These are phyloP conservation scores for Harpagus bidentatus DNA, from an alignment of 2,113 vertebrate species.

Conservation along the genomic window DNA sequence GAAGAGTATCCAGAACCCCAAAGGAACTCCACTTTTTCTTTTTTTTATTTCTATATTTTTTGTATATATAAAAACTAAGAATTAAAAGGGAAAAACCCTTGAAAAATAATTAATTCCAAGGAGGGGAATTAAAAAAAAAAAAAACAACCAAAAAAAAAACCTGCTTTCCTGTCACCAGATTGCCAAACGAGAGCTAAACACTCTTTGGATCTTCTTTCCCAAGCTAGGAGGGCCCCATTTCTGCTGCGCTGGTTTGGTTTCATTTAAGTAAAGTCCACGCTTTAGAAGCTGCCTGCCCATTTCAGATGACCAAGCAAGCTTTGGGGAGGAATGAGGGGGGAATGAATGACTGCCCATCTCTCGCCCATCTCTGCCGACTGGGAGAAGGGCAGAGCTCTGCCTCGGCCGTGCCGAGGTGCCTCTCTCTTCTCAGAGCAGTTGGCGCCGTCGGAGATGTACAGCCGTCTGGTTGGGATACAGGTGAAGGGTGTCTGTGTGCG, in stretches of 20 bases:
- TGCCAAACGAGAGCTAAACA: not conserved
- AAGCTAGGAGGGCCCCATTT: not conserved
- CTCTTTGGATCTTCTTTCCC: not conserved
- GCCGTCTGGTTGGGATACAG: not conserved
- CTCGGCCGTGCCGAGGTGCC: not conserved
- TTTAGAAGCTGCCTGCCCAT: not conserved
- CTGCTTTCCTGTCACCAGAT: constrained; percentile 3
- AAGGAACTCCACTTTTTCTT: not conserved
- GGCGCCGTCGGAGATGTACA: not conserved
- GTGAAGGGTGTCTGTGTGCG: not conserved
- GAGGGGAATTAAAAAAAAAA: too few relatives aligned
- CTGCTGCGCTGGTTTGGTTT: not conserved
- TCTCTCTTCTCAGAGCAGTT: constrained; percentile 34
- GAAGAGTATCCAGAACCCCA: not conserved
- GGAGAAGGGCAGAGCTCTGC: constrained; percentile 43
- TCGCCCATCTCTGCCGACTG: constrained; percentile 3
- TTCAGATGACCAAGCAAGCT: not conserved
- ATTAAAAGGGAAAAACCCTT: not conserved
- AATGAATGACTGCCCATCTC: not conserved
- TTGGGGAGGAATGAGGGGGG: not conserved
- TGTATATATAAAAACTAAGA: not conserved
- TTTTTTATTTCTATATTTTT: not conserved
- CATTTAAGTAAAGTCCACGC: not conserved
- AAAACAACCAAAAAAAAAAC: too few relatives aligned
- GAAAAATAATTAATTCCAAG: constrained; percentile 1